These are phyloP conservation scores for Caranx melampygus DNA, from an alignment of 2,113 vertebrate genomes.

Conservation along the genomic window DNA sequence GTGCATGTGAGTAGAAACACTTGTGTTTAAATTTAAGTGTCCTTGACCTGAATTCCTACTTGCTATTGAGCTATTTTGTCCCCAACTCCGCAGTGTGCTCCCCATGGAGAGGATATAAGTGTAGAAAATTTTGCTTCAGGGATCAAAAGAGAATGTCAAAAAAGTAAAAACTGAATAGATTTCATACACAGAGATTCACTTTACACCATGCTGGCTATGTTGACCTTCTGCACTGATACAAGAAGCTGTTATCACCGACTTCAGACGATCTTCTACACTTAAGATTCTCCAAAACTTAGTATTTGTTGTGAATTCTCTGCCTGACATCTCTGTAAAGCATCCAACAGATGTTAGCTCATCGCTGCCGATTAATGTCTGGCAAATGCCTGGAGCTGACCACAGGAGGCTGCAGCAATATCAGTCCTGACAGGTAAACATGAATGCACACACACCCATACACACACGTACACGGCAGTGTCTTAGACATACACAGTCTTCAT, in stretches of 20 bases:
- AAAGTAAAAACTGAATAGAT: constrained; percentile 21
- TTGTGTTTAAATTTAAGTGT: constrained; percentile 47
- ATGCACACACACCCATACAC: not conserved
- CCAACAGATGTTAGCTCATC: constrained; percentile 68
- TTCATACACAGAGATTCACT: constrained; percentile 28
- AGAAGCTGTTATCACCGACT: not conserved
- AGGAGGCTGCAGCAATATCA: constrained; percentile 60
- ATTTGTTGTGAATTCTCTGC: not conserved
- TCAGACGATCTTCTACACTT: not conserved
- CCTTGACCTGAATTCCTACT: constrained; percentile 57
- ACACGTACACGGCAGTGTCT: not conserved
- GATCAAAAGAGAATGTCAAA: constrained; percentile 44
- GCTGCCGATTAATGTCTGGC: constrained; percentile 60
- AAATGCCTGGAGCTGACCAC: constrained; percentile 59
- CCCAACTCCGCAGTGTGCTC: constrained; percentile 28
- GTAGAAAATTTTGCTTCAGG: constrained; percentile 31
- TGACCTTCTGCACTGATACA: not conserved
- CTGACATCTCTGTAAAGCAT: constrained; percentile 21
- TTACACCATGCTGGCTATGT: constrained; percentile 15
- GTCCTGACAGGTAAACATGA: constrained; percentile 51
- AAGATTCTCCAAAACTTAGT: constrained; percentile 29
- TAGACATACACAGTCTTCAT: constrained; percentile 1
- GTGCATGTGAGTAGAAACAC: constrained; percentile 18
- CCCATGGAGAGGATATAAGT: constrained; percentile 29
- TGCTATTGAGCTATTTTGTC: constrained; percentile 35